Conservation (phyloP, 1,140 invertebrate genomes). For the Elymnias hypermnestra region DNA sequence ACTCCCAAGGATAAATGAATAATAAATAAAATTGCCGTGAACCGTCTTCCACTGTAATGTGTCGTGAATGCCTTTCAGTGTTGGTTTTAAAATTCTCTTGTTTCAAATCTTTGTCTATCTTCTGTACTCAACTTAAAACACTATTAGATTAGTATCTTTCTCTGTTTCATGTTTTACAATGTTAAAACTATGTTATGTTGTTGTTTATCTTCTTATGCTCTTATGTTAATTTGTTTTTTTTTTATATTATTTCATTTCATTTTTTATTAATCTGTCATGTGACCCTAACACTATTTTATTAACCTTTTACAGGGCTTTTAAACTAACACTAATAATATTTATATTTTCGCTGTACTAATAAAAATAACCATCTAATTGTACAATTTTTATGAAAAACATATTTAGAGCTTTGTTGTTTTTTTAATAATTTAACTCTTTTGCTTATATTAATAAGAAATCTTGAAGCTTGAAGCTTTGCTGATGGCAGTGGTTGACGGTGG, state of each 20-base stretch:
- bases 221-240: slow-evolving; percentile 9
- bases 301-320: background rate
- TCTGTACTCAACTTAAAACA: slow-evolving; percentile 17
- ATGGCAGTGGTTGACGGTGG: slow-evolving; percentile 54
- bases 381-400: too few relatives aligned
- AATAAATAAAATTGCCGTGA: too few relatives aligned
- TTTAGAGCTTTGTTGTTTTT: background rate
- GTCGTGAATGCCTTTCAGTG: background rate
- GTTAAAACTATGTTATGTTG: too few relatives aligned
- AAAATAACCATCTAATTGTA: background rate
- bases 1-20: background rate
- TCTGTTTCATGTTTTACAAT: slow-evolving; percentile 1
- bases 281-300: background rate
- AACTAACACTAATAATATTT: slow-evolving; percentile 2
- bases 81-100: slow-evolving; percentile 21
- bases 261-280: background rate
- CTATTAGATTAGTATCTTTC: slow-evolving; percentile 31
- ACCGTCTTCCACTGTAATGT: slow-evolving; percentile 31
- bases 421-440: background rate
- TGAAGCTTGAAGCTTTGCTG: slow-evolving; percentile 19
- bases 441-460: slow-evolving; percentile 13
- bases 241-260: slow-evolving; percentile 14
- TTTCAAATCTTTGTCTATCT: slow-evolving; percentile 12
- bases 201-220: slow-evolving; percentile 13
- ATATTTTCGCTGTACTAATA: slow-evolving; percentile 1